Base-by-base conservation (phyloP, 1,140 invertebrate genomes). In the Aradophagus sp. region DNA sequence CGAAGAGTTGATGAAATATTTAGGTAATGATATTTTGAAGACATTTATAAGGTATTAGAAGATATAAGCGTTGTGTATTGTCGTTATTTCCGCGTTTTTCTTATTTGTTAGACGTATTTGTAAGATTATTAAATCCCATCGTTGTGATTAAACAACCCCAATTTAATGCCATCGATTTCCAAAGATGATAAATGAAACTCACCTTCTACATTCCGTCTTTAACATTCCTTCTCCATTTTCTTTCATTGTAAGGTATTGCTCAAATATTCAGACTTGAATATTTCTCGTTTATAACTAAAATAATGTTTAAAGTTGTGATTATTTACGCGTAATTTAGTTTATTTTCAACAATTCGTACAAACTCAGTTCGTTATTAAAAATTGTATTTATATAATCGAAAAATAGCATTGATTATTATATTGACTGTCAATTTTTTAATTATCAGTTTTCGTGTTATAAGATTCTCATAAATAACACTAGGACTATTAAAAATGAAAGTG, bases 21-120 rank as follows among this genome's bases (percentile, higher is more conserved):
- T 44, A 52, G 23, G 10, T 53, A 31, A 53, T 45, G 39, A 39
- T 53, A 36, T 52, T 62, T 53, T 31, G 39, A 63, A 31, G 14
- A 34, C 34, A 35, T 62, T 62, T 62, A 26, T 61, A 61, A 41
- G 19, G 50, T 32, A 19, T 35, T 44, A 35, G 8, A 10, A 32
- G 14, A 47, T 12, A 47, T 17, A n/a, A 39, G 15, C 41, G 15
- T 48, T 50, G 17, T 61, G 20, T 36, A 41, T 52, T 10, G 20
- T 42, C 47, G 38, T 35, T 35, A 26, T 19, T 61, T 14, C 38
- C 29, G 23, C 35, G n/a, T 44, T 52, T 50, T 20, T 61, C 36
- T 29, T 2, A 41, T 41, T 61, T 16, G 27, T 48, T 61, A 48
- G 27, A 4, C 1, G 14, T 41, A 44, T 61, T 26, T 15, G 27